These are phyloP conservation scores for Siniperca chuatsi DNA, from an alignment of 2,113 vertebrate genomes.

Conservation along the genomic window DNA sequence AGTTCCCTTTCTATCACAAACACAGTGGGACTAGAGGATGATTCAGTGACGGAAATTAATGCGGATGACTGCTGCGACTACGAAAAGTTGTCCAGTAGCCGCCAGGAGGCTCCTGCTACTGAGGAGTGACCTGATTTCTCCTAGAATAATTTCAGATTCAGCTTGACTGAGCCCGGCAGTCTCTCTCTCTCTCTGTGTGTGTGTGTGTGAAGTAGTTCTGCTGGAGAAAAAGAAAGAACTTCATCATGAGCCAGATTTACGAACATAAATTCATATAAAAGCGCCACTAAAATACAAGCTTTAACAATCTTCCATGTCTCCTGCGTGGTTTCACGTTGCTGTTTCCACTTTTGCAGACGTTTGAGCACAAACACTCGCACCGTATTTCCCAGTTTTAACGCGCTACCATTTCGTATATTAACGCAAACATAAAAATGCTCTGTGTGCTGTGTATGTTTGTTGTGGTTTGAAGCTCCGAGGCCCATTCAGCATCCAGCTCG, in stretches of 20 bases:
- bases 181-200: not conserved
- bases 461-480: slow-evolving; percentile 41
- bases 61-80: not conserved
- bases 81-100: not conserved
- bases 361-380: slow-evolving; percentile 27
- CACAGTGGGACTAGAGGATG: not conserved
- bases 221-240: not conserved
- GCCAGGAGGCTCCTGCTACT: slow-evolving; percentile 7
- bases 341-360: slow-evolving; percentile 20
- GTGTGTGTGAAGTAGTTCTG: not conserved
- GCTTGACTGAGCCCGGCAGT: not conserved
- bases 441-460: slow-evolving; percentile 43
- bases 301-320: not conserved
- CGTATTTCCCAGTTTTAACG: slow-evolving; percentile 5
- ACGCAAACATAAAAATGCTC: slow-evolving; percentile 27
- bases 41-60: slow-evolving; percentile 10
- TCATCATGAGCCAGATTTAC: not conserved
- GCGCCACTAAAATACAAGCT: not conserved
- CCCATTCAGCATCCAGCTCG: slow-evolving; percentile 52
- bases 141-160: not conserved
- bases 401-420: slow-evolving; percentile 12
- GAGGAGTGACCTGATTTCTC: slow-evolving; percentile 5
- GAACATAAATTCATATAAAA: not conserved
- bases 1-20: not conserved
- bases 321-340: not conserved